A percentile compares a stretch with the other conserved stretches of the same genome.
Conservation (phyloP, 1,140 invertebrate genomes). For the Cydia fagiglandana region DNA sequence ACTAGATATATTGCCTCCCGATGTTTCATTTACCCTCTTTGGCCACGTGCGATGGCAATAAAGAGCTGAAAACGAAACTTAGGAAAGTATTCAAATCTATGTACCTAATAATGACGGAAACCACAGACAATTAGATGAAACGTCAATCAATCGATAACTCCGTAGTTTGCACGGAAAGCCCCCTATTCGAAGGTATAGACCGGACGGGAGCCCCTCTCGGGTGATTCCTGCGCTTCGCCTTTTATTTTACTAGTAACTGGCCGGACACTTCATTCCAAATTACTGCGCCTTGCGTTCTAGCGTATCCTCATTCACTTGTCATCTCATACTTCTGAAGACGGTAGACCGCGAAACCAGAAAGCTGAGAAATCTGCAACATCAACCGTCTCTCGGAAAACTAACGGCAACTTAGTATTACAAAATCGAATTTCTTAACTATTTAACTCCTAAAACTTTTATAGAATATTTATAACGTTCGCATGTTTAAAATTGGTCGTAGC, state of each 20-base stretch:
- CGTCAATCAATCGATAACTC: not conserved
- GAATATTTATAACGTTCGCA: constrained; percentile 70
- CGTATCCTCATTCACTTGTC: constrained; percentile 60
- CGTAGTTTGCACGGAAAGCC: not conserved
- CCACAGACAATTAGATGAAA: not conserved
- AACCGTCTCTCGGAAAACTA: constrained; percentile 37
- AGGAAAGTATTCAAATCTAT: no score
- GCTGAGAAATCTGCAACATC: constrained; percentile 16
- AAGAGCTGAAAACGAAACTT: no score
- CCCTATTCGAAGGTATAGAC: constrained; percentile 27
- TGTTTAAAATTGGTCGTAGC: constrained; percentile 59
- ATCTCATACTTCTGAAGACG: constrained; percentile 40
- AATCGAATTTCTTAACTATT: constrained; percentile 75
- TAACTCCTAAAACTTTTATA: constrained; percentile 68
- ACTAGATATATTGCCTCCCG: no score
- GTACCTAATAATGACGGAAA: no score
- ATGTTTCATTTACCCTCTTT: no score
- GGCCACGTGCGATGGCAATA: no score
- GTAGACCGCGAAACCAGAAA: constrained; percentile 1
- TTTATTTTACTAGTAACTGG: constrained; percentile 44
- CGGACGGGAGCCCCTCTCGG: constrained; percentile 45
- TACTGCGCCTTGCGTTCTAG: constrained; percentile 48
- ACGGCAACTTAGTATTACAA: constrained; percentile 62
- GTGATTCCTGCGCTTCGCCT: constrained; percentile 53
- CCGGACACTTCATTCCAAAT: constrained; percentile 45